A percentile compares a stretch with the other conserved stretches of the same genome.
Evolutionary conservation across 2,113 vertebrate species (phyloP).

Genomic region (Cathartes aura): DNA sequence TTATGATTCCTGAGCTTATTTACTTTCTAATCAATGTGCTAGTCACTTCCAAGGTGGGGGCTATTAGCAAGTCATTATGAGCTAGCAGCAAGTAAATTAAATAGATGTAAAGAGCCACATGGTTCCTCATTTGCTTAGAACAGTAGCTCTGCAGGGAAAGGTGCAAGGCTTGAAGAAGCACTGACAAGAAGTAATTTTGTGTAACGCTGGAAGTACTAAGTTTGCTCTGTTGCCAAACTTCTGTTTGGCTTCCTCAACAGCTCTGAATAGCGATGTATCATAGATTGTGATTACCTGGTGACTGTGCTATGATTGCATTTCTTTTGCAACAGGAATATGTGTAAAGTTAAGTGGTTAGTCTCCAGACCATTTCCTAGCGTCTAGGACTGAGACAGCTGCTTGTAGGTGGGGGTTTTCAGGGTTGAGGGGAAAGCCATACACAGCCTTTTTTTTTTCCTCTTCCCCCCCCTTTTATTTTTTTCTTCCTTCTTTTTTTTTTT

Average conservation of each 20-base stretch:
- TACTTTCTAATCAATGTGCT: neutral
- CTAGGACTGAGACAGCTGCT: neutral
- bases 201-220: neutral
- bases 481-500: too few relatives aligned
- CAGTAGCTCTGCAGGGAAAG: neutral
- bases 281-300: neutral
- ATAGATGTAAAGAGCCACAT: neutral
- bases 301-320: neutral
- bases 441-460: fast-evolving
- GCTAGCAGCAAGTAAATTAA: neutral
- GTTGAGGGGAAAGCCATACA: neutral
- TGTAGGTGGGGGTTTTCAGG: neutral
- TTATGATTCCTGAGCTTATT: conserved; percentile 17
- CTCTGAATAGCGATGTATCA: neutral
- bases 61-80: neutral
- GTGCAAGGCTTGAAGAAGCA: neutral
- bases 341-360: neutral
- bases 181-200: neutral
- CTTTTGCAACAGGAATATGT: neutral
- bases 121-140: neutral
- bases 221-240: neutral
- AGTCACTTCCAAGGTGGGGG: neutral
- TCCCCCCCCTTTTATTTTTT: neutral
- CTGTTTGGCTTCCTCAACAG: neutral
- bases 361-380: fast-evolving